A percentile compares a stretch with the other conserved stretches of the same genome.
phyloP scores from a whole-genome alignment of 2,797 vertebrate species.

The Sebastes oblongus region DNA sequence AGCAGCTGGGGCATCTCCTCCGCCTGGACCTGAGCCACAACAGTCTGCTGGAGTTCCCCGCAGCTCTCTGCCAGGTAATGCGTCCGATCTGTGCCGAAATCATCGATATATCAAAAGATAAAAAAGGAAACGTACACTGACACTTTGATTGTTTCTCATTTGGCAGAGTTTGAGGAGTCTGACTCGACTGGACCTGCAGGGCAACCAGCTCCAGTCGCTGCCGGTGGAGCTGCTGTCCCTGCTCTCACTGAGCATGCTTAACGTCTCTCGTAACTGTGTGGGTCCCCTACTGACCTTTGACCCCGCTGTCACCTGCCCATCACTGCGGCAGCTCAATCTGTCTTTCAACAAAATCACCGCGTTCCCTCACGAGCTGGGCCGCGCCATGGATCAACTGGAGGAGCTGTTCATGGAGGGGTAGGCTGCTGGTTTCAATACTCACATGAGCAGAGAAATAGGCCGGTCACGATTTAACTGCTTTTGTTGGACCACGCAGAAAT shows the following conservation, averaged over 20 bases:
- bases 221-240: conserved; percentile 87
- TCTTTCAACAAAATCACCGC: conserved; percentile 89
- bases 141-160: background rate
- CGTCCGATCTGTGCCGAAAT: too few relatives aligned
- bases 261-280: conserved; percentile 91
- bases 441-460: background rate
- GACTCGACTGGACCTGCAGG: conserved; percentile 92
- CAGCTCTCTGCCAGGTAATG: conserved; percentile 87
- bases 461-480: background rate
- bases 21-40: conserved; percentile 94
- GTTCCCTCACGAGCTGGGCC: conserved; percentile 81
- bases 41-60: conserved; percentile 84
- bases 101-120: background rate
- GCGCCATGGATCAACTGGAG: conserved; percentile 81
- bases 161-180: conserved; percentile 87
- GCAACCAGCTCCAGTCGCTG: conserved; percentile 87
- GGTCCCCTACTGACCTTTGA: conserved; percentile 84
- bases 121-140: background rate
- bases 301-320: conserved; percentile 74
- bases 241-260: conserved; percentile 84
- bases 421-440: conserved; percentile 6
- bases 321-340: conserved; percentile 89
- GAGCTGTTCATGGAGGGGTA: conserved; percentile 93
- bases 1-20: conserved; percentile 86
- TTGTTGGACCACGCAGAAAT: too few relatives aligned